Evolutionary conservation across 2,113 vertebrate species (phyloP).

Genomic region (Fulica atra): DNA sequence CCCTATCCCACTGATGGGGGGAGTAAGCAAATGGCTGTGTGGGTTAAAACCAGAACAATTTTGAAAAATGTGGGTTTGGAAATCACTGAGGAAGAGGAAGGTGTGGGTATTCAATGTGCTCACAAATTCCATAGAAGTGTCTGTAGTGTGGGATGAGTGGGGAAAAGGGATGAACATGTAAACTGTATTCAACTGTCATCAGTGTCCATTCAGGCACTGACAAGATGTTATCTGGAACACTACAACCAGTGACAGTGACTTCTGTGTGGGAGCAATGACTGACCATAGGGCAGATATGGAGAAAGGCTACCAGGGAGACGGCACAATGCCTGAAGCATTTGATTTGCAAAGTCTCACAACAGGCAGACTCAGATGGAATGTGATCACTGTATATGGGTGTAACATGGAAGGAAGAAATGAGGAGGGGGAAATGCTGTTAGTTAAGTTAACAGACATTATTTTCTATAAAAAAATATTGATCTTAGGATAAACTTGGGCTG

Average conservation of each 20-base stretch:
- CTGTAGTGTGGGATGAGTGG: accelerated
- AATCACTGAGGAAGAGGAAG: background rate
- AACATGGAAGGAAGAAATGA: background rate
- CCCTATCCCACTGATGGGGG: too few relatives aligned
- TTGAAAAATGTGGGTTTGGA: background rate
- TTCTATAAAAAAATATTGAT: background rate
- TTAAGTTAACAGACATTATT: background rate
- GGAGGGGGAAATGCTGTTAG: background rate
- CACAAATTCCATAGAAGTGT: background rate
- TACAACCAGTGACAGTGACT: background rate
- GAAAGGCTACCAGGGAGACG: background rate
- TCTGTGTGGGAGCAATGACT: background rate
- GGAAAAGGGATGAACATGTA: background rate
- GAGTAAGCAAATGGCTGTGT: too few relatives aligned
- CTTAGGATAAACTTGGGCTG: background rate
- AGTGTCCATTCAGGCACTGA: background rate
- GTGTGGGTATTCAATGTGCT: background rate
- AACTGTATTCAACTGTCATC: background rate
- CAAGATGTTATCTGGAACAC: background rate
- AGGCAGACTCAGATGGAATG: background rate
- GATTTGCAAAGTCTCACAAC: background rate
- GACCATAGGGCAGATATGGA: background rate
- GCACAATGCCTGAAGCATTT: background rate
- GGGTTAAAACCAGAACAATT: background rate
- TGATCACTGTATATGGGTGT: background rate